phyloP scores from a whole-genome alignment of 2,113 vertebrate species.

The Hemiscyllium ocellatum region DNA sequence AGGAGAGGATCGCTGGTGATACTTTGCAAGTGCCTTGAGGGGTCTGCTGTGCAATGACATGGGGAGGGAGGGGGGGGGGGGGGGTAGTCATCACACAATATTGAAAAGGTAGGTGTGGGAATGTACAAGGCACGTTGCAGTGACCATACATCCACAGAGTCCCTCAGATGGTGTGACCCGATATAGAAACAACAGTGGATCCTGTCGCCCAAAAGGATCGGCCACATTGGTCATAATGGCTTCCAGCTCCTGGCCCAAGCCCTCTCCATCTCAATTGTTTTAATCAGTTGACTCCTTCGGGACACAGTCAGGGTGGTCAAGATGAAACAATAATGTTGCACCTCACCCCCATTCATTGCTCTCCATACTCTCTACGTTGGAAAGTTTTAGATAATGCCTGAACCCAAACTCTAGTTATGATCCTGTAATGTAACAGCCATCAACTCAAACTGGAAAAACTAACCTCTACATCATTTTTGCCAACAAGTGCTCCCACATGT shows the following conservation, averaged over 20 bases:
- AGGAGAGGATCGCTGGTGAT: no score
- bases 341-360: not conserved
- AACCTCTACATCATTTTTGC: not conserved
- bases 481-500: not conserved
- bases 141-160: not conserved
- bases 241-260: not conserved
- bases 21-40: no score
- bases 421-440: not conserved
- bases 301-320: not conserved
- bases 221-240: not conserved
- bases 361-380: not conserved
- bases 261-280: not conserved
- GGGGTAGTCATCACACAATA: not conserved
- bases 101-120: not conserved
- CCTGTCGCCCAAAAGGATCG: not conserved
- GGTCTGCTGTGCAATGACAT: no score
- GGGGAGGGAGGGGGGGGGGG: no score
- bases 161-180: no score
- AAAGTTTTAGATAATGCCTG: not conserved
- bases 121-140: not conserved
- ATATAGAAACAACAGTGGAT: not conserved
- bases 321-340: not conserved
- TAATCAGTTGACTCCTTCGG: not conserved
- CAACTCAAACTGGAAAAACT: not conserved
- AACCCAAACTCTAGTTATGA: not conserved